Conservation (phyloP, 1,140 invertebrate species). For the Bradynema listronoti region DNA sequence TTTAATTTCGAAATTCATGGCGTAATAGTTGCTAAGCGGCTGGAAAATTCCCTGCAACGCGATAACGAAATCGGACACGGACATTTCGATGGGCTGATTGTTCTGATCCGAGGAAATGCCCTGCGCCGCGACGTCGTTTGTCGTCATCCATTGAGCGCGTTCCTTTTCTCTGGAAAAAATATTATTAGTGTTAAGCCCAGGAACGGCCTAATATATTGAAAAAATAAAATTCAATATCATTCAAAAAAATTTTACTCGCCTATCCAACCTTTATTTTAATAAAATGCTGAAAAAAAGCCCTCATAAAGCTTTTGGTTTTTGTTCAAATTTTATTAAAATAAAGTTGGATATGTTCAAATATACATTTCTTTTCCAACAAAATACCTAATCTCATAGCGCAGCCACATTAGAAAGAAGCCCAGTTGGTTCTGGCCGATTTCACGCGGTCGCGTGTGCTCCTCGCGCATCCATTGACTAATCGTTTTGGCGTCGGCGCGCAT, state of each 20-base stretch:
- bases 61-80: conserved; percentile 44
- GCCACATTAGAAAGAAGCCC: conserved; percentile 53
- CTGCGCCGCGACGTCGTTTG: conserved; percentile 23
- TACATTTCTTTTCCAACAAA: too few species aligned
- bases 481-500: conserved; percentile 31
- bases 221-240: too few species aligned
- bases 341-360: too few species aligned
- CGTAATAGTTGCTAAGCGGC: conserved; percentile 54
- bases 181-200: background rate
- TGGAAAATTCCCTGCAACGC: conserved; percentile 49
- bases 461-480: conserved; percentile 51
- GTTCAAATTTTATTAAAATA: too few species aligned
- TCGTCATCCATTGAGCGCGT: conserved; percentile 28
- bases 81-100: conserved; percentile 34
- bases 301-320: too few species aligned
- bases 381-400: conserved; percentile 46
- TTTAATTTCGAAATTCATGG: conserved; percentile 49
- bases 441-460: conserved; percentile 34
- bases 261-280: too few species aligned
- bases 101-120: conserved; percentile 47
- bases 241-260: too few species aligned
- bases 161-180: conserved; percentile 36
- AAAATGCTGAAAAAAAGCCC: too few species aligned
- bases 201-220: too few species aligned
- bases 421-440: conserved; percentile 50